phyloP scores from a whole-genome alignment of 1,140 invertebrate species.

The Aphaenogaster rudis region DNA sequence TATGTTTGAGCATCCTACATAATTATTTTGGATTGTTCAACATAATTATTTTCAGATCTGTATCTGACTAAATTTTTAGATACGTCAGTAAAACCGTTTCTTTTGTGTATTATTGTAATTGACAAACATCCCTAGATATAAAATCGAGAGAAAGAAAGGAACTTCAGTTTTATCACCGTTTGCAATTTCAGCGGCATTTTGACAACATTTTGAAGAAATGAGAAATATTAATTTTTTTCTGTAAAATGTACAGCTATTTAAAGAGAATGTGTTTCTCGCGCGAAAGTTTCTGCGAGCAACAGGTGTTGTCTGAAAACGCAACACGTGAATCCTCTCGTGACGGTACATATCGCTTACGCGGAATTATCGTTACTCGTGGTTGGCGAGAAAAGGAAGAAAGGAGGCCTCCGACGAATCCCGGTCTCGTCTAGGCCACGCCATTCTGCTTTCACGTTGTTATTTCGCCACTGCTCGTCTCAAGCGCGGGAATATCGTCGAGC shows the following conservation, averaged over 20 bases:
- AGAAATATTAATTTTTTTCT: not conserved
- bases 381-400: slow-evolving; percentile 66
- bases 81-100: too few relatives aligned
- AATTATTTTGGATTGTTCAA: too few relatives aligned
- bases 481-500: slow-evolving; percentile 74
- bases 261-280: not conserved
- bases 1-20: too few relatives aligned
- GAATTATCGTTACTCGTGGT: slow-evolving; percentile 54
- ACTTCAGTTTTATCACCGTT: not conserved
- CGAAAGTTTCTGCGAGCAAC: slow-evolving; percentile 35
- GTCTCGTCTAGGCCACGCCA: slow-evolving; percentile 70
- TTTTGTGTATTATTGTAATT: not conserved
- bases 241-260: not conserved
- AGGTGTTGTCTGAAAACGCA: not conserved
- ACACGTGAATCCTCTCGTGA: slow-evolving; percentile 38
- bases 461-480: slow-evolving; percentile 71
- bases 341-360: slow-evolving; percentile 12
- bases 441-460: slow-evolving; percentile 80
- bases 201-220: not conserved
- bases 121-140: not conserved
- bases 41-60: too few relatives aligned
- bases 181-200: not conserved
- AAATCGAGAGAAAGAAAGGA: not conserved
- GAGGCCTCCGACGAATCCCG: slow-evolving; percentile 31
- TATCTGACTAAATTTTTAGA: too few relatives aligned